Evolutionary conservation across 2,113 vertebrate species (phyloP).

Genomic region (Falcunculus frontatus): DNA sequence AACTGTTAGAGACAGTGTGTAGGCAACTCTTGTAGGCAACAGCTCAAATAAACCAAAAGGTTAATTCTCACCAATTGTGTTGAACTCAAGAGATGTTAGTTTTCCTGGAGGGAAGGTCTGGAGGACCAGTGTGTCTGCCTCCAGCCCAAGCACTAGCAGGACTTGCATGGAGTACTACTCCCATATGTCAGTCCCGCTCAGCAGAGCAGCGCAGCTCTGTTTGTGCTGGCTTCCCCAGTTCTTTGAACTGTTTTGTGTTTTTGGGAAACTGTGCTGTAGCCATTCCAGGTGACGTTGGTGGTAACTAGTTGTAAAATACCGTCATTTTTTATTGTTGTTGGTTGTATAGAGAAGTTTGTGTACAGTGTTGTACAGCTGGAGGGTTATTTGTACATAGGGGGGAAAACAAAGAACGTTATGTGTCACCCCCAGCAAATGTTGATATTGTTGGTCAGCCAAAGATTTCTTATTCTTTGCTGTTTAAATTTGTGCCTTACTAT

Average conservation of each 20-base stretch:
- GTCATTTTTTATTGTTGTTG: not conserved
- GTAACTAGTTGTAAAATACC: slow-evolving; percentile 44
- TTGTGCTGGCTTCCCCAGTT: not conserved
- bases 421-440: slow-evolving; percentile 38
- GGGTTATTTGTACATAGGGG: slow-evolving; percentile 51
- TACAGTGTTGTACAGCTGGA: slow-evolving; percentile 44
- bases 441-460: slow-evolving; percentile 73
- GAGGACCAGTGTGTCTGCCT: not conserved
- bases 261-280: slow-evolving; percentile 34
- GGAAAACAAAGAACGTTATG: not conserved
- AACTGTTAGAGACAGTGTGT: not conserved
- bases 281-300: slow-evolving; percentile 25
- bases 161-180: not conserved
- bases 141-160: not conserved
- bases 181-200: not conserved
- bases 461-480: slow-evolving; percentile 75
- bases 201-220: not conserved
- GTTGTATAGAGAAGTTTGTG: slow-evolving; percentile 42
- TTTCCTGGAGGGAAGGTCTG: not conserved
- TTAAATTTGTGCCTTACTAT: slow-evolving; percentile 80
- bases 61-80: not conserved
- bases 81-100: not conserved
- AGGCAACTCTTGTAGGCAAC: not conserved
- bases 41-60: not conserved
- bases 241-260: not conserved